phyloP scores from a whole-genome alignment of 2,888 invertebrate species.

The Hyles lineata region DNA sequence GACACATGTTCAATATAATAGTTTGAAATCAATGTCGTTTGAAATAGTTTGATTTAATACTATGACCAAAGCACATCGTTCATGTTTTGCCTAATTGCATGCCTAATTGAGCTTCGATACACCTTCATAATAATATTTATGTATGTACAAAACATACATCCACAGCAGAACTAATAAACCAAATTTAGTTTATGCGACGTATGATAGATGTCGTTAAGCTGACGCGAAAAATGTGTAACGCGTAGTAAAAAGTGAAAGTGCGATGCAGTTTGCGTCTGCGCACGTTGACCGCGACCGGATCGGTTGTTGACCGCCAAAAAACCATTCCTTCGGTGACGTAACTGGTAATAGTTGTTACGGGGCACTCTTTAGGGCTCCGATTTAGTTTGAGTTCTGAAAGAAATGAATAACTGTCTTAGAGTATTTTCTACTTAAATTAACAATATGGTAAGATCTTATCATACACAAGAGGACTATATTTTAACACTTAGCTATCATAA shows the following conservation, averaged over 20 bases:
- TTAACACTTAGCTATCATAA: too few relatives aligned
- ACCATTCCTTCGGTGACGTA: conserved; percentile 64
- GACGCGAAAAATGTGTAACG: not conserved
- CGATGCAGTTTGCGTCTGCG: conserved; percentile 56
- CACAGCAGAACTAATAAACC: not conserved
- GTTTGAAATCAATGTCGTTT: too few relatives aligned
- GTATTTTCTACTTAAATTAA: too few relatives aligned
- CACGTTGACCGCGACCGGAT: conserved; percentile 66
- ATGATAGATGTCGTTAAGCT: conserved; percentile 40
- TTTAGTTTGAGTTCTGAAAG: conserved; percentile 3
- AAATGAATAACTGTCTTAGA: not conserved
- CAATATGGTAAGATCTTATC: too few relatives aligned
- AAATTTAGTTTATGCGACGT: conserved; percentile 32
- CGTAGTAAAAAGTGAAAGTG: conserved; percentile 69
- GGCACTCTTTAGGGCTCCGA: conserved; percentile 16
- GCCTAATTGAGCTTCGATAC: too few relatives aligned
- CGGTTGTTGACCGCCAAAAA: conserved; percentile 83
- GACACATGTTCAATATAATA: not conserved
- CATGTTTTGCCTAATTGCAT: too few relatives aligned
- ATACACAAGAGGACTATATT: too few relatives aligned
- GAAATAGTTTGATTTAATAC: too few relatives aligned
- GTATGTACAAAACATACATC: not conserved
- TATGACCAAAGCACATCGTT: too few relatives aligned
- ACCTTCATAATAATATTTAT: too few relatives aligned
- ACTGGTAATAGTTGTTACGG: conserved; percentile 48